phyloP scores from a whole-genome alignment of 2,888 invertebrate species.

The Molanna angustata region DNA sequence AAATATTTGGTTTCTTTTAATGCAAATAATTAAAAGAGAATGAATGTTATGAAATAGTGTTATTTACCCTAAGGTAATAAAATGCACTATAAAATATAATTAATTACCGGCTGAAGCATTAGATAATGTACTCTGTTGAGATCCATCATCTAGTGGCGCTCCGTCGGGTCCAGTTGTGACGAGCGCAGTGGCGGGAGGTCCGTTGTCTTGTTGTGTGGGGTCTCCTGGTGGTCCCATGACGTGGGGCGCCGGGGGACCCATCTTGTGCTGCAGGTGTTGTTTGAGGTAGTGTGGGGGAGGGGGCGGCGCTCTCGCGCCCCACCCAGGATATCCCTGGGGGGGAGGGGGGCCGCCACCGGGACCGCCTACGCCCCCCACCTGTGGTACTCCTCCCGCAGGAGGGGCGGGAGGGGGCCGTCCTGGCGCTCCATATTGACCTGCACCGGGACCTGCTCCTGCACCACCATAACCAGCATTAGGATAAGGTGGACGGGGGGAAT shows the following conservation, averaged over 20 bases:
- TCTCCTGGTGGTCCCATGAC: slow-evolving; percentile 46
- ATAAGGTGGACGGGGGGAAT: slow-evolving; percentile 54
- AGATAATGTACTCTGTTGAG: slow-evolving; percentile 89
- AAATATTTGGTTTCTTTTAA: too few species aligned
- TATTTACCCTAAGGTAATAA: too few species aligned
- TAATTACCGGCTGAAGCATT: slow-evolving; percentile 84
- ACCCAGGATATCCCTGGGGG: slow-evolving; percentile 33
- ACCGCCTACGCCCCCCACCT: slow-evolving; percentile 37
- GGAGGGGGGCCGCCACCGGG: slow-evolving; percentile 51
- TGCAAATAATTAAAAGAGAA: too few species aligned
- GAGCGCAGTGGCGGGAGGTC: slow-evolving; percentile 73
- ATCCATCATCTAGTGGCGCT: slow-evolving; percentile 83
- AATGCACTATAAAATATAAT: too few species aligned
- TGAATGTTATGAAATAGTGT: too few species aligned
- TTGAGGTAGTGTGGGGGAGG: slow-evolving; percentile 34
- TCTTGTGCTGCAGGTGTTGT: slow-evolving; percentile 42
- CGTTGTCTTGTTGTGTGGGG: slow-evolving; percentile 59
- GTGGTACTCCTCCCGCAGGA: slow-evolving; percentile 53
- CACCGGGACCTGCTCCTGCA: slow-evolving; percentile 55
- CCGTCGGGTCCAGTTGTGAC: slow-evolving; percentile 91
- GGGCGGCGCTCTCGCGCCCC: slow-evolving; percentile 40
- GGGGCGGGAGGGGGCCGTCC: slow-evolving; percentile 28
- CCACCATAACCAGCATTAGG: slow-evolving; percentile 53
- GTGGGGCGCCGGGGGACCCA: slow-evolving; percentile 60
- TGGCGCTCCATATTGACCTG: slow-evolving; percentile 43